Conservation (phyloP, 1,140 invertebrate genomes). For the Pectinophora gossypiella region DNA sequence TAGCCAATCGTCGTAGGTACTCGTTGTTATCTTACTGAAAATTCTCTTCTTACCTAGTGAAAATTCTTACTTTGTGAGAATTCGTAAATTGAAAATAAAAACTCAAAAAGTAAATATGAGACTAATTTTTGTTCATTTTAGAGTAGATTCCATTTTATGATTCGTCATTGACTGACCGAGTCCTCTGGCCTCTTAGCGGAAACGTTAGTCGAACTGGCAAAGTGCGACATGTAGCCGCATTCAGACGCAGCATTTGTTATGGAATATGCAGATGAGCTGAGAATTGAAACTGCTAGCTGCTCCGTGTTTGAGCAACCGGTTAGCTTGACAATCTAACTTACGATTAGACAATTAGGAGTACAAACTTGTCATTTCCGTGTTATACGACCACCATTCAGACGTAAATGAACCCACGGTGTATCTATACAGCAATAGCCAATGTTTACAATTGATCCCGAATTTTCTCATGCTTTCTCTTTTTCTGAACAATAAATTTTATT, state of each 20-base stretch:
- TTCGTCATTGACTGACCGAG: no score
- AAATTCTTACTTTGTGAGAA: no score
- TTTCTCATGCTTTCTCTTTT: conserved; percentile 56
- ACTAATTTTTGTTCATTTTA: no score
- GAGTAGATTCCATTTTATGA: no score
- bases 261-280: not conserved
- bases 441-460: conserved; percentile 42
- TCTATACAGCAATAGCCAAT: conserved; percentile 38
- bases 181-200: no score
- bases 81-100: no score
- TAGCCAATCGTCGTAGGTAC: no score
- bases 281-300: not conserved
- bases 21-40: no score
- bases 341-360: conserved; percentile 39
- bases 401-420: conserved; percentile 36
- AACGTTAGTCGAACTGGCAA: not conserved
- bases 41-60: no score
- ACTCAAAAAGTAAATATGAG: no score
- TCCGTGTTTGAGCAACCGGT: conserved; percentile 1
- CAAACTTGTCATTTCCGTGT: conserved; percentile 33
- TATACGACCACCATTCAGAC: conserved; percentile 34
- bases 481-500: conserved; percentile 68
- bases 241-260: not conserved
- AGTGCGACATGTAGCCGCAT: no score
- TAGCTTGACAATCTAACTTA: conserved; percentile 10